Evolutionary conservation across 1,140 invertebrate genomes (phyloP), one percentile per base, ranked within the genome.

Genomic region (Chironomus tepperi): DNA sequence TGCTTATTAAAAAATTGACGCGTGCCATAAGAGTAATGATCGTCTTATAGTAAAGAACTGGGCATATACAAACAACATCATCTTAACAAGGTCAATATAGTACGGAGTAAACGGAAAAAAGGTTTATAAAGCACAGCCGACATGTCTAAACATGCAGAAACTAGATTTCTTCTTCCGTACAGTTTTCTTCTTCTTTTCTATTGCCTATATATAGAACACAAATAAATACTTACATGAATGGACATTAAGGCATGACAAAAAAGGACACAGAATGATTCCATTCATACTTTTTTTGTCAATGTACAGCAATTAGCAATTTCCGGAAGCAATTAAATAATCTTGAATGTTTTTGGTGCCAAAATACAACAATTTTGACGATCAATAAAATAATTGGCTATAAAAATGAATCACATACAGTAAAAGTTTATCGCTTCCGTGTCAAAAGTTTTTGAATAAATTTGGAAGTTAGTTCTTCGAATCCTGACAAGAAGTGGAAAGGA

Each of bases 131-230:
- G 24, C 24, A 34, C 47, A 57, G 47, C n/a, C 47, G n/a, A 57
- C 47, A 57, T 57, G 47, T 57, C 47, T 57, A 57, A 12, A n/a
- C 47, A 57, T 57, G 47, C 47, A n/a, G 47, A n/a, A 57, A 57
- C 47, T 57, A 57, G 47, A 57, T 57, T 57, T 57, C n/a, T 57
- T 57, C n/a, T 15, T 57, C 12, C 12, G 12, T 5, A 34, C 24
- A 34, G 24, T 57, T 15, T 57, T 57, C 47, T 12, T 5, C 47
- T 57, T 57, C 7, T 15, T 57, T n/a, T 15, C 15, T 15, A 12
- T 15, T 57, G 47, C 3, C 12, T 34, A 57, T n/a, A 57, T n/a
- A 57, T 15, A 57, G 12, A 57, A 57, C 47, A 57, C 10, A 57
- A 9, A 47, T 47, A 47, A n/a, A 57, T 57, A 3, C 47, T 12